phyloP scores from a whole-genome alignment of 2,113 vertebrate genomes.

The Cheirogaleus medius region DNA sequence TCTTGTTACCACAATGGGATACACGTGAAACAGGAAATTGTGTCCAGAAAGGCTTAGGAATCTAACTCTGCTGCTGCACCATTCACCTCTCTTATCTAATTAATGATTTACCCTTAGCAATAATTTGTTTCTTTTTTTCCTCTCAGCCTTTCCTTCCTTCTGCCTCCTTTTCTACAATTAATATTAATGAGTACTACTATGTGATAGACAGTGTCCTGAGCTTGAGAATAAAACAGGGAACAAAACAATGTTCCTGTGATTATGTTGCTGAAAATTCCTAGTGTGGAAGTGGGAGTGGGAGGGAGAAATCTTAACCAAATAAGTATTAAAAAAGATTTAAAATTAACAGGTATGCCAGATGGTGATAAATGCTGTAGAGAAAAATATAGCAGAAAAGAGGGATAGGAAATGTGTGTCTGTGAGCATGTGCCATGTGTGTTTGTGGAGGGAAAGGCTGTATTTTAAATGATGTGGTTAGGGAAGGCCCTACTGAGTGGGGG shows the following conservation, averaged over 20 bases:
- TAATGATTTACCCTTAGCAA: neutral
- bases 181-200: neutral
- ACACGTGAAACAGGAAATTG: neutral
- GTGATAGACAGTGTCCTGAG: neutral
- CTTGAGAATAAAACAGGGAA: neutral
- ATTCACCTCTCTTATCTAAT: neutral
- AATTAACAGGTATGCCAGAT: neutral
- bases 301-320: neutral
- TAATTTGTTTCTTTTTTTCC: neutral
- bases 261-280: neutral
- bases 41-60: neutral
- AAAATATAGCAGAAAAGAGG: neutral
- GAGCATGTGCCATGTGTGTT: neutral
- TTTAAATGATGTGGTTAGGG: neutral
- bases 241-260: neutral
- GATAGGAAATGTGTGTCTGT: neutral
- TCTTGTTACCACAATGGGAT: neutral
- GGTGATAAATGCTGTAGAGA: neutral
- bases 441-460: neutral
- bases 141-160: neutral
- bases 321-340: conserved; percentile 18
- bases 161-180: neutral
- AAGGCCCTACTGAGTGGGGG: neutral
- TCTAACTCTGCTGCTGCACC: neutral
- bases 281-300: neutral